These are phyloP conservation scores for Myiotriccus ornatus DNA, from an alignment of 2,797 vertebrate genomes.

Conservation along the genomic window DNA sequence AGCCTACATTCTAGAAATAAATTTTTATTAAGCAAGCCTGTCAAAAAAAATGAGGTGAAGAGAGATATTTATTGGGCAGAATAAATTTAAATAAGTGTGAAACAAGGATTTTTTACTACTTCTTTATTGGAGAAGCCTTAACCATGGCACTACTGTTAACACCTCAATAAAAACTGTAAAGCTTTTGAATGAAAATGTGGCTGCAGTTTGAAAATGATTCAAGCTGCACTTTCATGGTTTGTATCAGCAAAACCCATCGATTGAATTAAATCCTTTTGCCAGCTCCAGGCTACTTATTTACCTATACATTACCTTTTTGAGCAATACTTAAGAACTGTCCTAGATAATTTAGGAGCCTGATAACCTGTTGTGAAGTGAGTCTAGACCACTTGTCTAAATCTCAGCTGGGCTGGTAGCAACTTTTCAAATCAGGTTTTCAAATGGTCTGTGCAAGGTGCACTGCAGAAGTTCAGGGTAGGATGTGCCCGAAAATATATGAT, in stretches of 20 bases:
- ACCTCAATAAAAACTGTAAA: constrained; percentile 31
- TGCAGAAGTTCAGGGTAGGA: not conserved
- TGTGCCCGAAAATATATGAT: not conserved
- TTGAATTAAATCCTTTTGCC: constrained; percentile 3
- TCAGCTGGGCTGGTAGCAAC: not conserved
- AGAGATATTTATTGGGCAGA: not conserved
- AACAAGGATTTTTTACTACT: not conserved
- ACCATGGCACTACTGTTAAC: constrained; percentile 27
- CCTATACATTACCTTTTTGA: not conserved
- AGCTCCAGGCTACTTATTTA: not conserved
- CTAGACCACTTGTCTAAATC: not conserved
- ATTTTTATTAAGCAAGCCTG: constrained; percentile 3
- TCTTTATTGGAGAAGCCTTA: not conserved
- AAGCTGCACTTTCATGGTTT: constrained; percentile 35
- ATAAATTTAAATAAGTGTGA: not conserved
- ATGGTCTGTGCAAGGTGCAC: not conserved
- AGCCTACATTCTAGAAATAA: not conserved
- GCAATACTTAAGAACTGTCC: not conserved
- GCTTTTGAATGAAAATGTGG: constrained; percentile 6
- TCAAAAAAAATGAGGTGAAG: not conserved
- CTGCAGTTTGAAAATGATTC: constrained; percentile 31
- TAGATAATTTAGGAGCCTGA: not conserved
- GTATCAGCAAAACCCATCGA: constrained; percentile 25
- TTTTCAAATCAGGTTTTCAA: not conserved
- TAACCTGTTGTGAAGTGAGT: not conserved